Evolutionary conservation across 2,888 invertebrate genomes (phyloP), one percentile per base, ranked within the genome.

Genomic region (Drosophila multiciliata): DNA sequence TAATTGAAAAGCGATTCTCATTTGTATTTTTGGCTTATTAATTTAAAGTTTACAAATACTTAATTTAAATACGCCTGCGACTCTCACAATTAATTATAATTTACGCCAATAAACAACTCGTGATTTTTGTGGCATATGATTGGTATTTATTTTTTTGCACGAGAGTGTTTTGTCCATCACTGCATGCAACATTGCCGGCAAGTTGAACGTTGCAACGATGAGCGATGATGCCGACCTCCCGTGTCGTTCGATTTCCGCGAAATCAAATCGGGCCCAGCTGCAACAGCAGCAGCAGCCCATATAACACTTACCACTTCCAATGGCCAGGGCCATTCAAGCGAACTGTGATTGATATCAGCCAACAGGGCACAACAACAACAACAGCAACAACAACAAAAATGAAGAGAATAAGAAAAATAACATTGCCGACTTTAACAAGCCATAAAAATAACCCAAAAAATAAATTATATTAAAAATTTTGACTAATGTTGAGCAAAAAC

Each of bases 191-290:
- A 26, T 29, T 12, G 20, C 57, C 50, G 65, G 55, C 66, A 50
- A 49, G 38, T 38, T 33, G 55, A 54, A 42, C 66, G 60, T 0
- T 29, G 38, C 66, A 64, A 73, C 84, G 88, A 85, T 85, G 85
- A 85, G 84, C 84, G 90, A 85, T 89, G 85, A 89, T 88, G 89
- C 89, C 89, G 87, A 88, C 87, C 87, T 80, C 84, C 91, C 92
- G 91, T 92, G 91, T 84, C 50, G 90, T 90, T 83, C 84, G 90
- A 90, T 92, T 91, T 91, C 91, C 80, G 79, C 83, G 80, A 91
- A 91, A 91, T 90, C 85, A 77, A 83, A 83, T 79, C 80, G 82
- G 80, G 82, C 88, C 82, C 91, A 88, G 82, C 82, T 88, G 87
- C 89, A 89, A 73, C 74, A 71, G 82, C 91, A 87, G 82, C 69